Evolutionary conservation across 2,797 vertebrate genomes (phyloP).

Genomic region (Botia kubotai): DNA sequence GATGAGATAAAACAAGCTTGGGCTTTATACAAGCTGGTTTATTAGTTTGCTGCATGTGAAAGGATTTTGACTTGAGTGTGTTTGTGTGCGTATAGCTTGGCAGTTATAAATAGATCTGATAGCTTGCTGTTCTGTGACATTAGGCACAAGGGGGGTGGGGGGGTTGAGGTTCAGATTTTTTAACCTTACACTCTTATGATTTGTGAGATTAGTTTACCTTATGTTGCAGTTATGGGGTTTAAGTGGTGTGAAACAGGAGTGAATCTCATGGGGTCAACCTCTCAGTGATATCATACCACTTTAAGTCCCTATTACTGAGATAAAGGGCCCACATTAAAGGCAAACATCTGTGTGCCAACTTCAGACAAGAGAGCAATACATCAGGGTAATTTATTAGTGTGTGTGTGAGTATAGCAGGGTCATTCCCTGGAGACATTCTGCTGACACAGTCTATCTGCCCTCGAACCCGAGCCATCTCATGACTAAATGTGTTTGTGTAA

Average conservation of each 20-base stretch:
- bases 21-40: neutral
- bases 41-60: neutral
- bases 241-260: neutral
- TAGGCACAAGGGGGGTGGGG: constrained; percentile 54
- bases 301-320: constrained; percentile 34
- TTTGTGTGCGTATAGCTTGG: constrained; percentile 64
- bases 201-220: constrained; percentile 2
- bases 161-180: constrained; percentile 8
- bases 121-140: constrained; percentile 64
- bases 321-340: constrained; percentile 17
- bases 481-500: neutral
- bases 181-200: neutral
- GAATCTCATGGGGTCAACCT: constrained; percentile 13
- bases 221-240: constrained; percentile 49
- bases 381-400: constrained; percentile 29
- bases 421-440: constrained; percentile 23
- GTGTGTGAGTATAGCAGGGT: constrained; percentile 6
- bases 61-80: constrained; percentile 16
- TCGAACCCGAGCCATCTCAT: neutral
- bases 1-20: neutral
- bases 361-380: constrained; percentile 6
- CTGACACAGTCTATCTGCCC: constrained; percentile 16
- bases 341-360: constrained; percentile 34
- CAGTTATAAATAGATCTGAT: constrained; percentile 76
- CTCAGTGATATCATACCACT: constrained; percentile 9